Evolutionary conservation across 1,140 invertebrate genomes (phyloP), one percentile per base, ranked within the genome.

Genomic region (Drosophila repletoides): DNA sequence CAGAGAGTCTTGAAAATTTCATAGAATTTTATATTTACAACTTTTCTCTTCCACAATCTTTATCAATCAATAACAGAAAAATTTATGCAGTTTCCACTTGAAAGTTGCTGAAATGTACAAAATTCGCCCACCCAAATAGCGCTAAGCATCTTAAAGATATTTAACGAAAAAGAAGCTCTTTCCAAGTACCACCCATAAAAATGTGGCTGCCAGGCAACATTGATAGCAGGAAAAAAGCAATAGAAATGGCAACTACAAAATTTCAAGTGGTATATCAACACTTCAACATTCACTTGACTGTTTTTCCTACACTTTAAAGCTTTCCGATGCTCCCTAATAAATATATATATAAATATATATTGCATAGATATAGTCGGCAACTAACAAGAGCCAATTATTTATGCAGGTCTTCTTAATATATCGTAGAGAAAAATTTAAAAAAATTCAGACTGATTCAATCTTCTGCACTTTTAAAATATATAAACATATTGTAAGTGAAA

Each of bases 231-330:
- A 38, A 41, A 49, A 52, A 49, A 28, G 40, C 64, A 33, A 53
- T 26, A 19, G 26, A 45, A 58, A 67, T 40, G 53, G 46, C 26
- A 60, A 36, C 43, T 51, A 26, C n/a, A 26, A 69, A 55, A 60
- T 21, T 49, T 71, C 46, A 17, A 71, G 63, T 67, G 48, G 41
- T 60, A 71, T 68, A 61, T 68, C 56, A 72, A 68, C 69, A 72
- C 69, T 67, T 67, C 33, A 71, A 41, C 15, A 15, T 5, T 24
- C 10, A 60, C 56, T 60, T 38, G 33, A 52, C 43, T 22, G 19
- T 31, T 24, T 2, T 15, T 41, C 3, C 14, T 14, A 6, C 26
- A 31, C 19, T 19, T 48, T 41, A 29, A 40, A 19, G 29, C 14
- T 17, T 17, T 17, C 15, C 6, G 2, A 9, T 5, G 9, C 9